These are phyloP conservation scores for Pitta sordida DNA, from an alignment of 2,113 vertebrate species.

Conservation along the genomic window DNA sequence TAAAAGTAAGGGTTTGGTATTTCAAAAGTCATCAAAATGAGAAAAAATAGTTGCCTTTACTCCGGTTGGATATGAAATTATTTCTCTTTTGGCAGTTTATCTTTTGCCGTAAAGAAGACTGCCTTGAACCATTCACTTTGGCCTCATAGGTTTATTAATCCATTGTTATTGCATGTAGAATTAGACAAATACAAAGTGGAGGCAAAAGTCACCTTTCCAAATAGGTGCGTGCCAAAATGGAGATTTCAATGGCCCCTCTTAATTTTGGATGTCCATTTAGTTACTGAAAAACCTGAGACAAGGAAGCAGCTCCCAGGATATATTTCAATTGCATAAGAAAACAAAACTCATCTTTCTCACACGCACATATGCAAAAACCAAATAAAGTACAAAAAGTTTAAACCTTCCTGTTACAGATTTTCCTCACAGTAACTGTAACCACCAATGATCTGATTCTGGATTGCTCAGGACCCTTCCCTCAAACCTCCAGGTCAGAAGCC, in stretches of 20 bases:
- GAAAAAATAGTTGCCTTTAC: not conserved
- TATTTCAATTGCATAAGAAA: not conserved
- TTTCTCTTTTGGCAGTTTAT: not conserved
- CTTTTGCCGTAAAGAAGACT: not conserved
- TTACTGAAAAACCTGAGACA: not conserved
- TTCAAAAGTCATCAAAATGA: not conserved
- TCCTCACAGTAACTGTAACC: not conserved
- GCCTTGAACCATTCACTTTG: not conserved
- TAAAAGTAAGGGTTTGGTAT: not conserved
- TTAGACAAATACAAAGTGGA: not conserved
- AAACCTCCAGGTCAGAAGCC: not conserved
- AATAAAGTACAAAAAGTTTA: not conserved
- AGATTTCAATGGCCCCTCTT: not conserved
- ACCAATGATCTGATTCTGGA: not conserved
- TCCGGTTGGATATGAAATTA: not conserved
- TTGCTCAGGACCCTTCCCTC: not conserved
- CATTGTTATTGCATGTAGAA: not conserved
- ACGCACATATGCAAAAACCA: rapidly evolving
- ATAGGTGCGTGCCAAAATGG: not conserved
- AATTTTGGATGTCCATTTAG: not conserved
- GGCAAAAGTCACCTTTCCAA: not conserved
- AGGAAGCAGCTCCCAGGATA: no score
- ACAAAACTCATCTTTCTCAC: not conserved
- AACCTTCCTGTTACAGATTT: not conserved
- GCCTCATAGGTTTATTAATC: not conserved